These are phyloP conservation scores for Lasioglossum morio DNA, from an alignment of 2,888 invertebrate species.

Conservation along the genomic window DNA sequence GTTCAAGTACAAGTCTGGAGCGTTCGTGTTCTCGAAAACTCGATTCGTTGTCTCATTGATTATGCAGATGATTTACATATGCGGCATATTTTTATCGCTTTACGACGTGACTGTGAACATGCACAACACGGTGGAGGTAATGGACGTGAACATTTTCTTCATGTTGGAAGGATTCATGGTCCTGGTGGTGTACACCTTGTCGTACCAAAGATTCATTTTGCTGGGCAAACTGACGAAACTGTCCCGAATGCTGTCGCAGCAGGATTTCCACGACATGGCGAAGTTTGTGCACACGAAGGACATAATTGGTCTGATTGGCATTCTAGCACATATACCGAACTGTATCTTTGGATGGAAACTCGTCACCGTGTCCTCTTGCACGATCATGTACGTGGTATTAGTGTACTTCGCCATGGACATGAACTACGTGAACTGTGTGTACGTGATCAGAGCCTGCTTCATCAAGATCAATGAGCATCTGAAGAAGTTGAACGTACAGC, in stretches of 20 bases:
- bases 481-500: conserved; percentile 56
- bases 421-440: conserved; percentile 74
- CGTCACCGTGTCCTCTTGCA: fast-evolving
- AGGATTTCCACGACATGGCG: conserved; percentile 63
- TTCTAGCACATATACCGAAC: conserved; percentile 63
- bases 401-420: conserved; percentile 70
- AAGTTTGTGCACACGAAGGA: conserved; percentile 73
- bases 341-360: neutral
- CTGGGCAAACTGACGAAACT: conserved; percentile 57
- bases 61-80: conserved; percentile 38
- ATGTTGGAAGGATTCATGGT: conserved; percentile 23
- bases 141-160: fast-evolving
- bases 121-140: fast-evolving
- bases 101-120: conserved; percentile 65
- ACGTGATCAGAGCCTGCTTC: conserved; percentile 72
- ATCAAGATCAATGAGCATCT: conserved; percentile 70
- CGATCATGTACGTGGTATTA: conserved; percentile 56
- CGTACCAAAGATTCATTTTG: conserved; percentile 54
- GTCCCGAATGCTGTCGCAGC: conserved; percentile 62
- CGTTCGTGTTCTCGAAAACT: conserved; percentile 54
- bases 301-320: conserved; percentile 61
- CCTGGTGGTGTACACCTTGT: conserved; percentile 52
- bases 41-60: conserved; percentile 60
- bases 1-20: conserved; percentile 50
- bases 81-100: neutral